Conservation (phyloP, 2,888 invertebrate species). For the Saturnia pavonia region DNA sequence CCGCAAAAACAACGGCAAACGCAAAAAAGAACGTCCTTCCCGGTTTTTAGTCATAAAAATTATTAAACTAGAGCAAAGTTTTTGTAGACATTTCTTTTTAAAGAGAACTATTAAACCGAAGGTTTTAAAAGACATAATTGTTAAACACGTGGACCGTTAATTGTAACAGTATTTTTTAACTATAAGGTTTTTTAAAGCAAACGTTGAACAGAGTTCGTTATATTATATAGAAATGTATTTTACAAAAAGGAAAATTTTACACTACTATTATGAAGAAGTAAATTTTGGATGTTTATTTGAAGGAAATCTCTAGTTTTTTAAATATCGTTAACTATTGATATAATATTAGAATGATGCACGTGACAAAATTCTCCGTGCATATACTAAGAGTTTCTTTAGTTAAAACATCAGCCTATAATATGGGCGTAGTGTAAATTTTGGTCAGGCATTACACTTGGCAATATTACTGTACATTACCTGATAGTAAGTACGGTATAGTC, state of each 20-base stretch:
- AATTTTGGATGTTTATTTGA: too few relatives aligned
- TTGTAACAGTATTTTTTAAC: slow-evolving; percentile 56
- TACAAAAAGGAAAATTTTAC: neutral
- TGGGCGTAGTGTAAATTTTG: too few relatives aligned
- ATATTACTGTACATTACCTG: too few relatives aligned
- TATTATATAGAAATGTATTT: neutral
- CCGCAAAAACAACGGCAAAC: slow-evolving; percentile 24
- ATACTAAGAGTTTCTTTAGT: too few relatives aligned
- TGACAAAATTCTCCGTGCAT: too few relatives aligned
- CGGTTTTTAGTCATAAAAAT: slow-evolving; percentile 56
- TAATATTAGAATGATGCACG: too few relatives aligned
- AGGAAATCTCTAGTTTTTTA: too few relatives aligned
- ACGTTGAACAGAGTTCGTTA: neutral
- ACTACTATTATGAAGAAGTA: too few relatives aligned
- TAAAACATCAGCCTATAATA: too few relatives aligned
- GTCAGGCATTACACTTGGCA: too few relatives aligned
- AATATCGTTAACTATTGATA: too few relatives aligned
- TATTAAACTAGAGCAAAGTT: slow-evolving; percentile 64
- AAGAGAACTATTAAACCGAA: slow-evolving; percentile 30
- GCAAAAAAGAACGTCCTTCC: slow-evolving; percentile 44
- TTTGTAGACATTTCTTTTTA: slow-evolving; percentile 47
- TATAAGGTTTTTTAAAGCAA: neutral
- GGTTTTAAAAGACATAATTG: slow-evolving; percentile 27
- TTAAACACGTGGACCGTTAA: slow-evolving; percentile 56
- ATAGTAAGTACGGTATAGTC: too few relatives aligned